Base-by-base conservation (phyloP, 30 jellyfish, hydroid and myxozoan genomes). In the Rhopilema esculentum region DNA sequence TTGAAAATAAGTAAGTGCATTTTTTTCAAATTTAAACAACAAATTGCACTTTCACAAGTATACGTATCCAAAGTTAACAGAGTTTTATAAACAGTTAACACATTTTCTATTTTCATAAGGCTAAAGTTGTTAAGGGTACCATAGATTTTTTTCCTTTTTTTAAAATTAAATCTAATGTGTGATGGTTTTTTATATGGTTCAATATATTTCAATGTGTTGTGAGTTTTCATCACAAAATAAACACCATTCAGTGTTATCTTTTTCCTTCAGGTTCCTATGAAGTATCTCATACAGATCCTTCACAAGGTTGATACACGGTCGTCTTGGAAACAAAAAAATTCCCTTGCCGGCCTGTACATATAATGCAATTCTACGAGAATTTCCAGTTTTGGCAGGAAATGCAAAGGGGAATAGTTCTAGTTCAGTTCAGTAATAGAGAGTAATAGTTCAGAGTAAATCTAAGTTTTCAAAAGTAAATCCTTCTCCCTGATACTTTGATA, bases 291-390 rank as follows among this genome's bases (percentile, higher is more conserved):
- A 75, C 62, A 27, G 86, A 21, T 71, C 49, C 64, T 75, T 75
- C 25, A 75, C 86, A 18, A 75, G 86, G 23, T 77, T 75, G 24
- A 53, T 75, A 4, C 86, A 75, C 52, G 86, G 86, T 22, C 48
- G 48, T 40, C 86, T 51, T 49, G 86, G 86, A n/a, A 75, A 22
- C 74, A 75, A 26, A 69, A 75, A 77, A 69, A 18, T 75, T n/a
- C 86, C 86, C 49, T 69, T 75, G 20, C 86, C 86, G n/a, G 86
- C 86, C 74, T 75, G 86, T 75, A 77, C 86, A 33, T 75, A 75
- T 53, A 20, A 75, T 51, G 51, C 51, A 27, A 75, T 75, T 40
- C 29, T 77, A 40, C 24, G 22, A 27, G 40, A 53, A 20, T 75
- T 75, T 53, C 86, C 82, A 2, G 57, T 40, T 40, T 12, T 40